phyloP scores from a whole-genome alignment of 2,888 invertebrate genomes.

The Phyllotreta cruciferae region DNA sequence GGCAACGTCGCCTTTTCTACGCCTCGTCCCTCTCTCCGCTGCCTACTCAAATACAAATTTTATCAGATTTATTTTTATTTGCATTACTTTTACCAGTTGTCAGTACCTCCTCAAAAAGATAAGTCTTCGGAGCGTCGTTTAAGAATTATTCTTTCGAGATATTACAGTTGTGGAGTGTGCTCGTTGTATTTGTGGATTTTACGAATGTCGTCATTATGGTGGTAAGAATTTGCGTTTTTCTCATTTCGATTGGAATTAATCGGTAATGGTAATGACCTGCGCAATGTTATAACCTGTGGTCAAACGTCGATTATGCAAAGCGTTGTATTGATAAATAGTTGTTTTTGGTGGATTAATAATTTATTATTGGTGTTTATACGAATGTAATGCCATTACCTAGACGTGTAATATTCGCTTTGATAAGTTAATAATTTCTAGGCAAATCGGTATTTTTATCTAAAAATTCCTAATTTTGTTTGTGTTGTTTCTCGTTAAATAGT shows the following conservation, averaged over 20 bases:
- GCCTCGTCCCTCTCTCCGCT: constrained; percentile 30
- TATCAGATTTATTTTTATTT: constrained; percentile 46
- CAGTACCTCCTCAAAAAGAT: constrained; percentile 46
- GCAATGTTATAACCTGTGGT: too few relatives aligned
- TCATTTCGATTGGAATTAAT: constrained; percentile 4
- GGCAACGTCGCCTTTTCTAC: constrained; percentile 26
- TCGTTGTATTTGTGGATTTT: neutral
- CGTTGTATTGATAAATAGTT: constrained; percentile 1
- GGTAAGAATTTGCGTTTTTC: constrained; percentile 5
- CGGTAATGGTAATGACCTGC: neutral
- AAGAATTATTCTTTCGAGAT: constrained; percentile 16
- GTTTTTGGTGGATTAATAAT: neutral
- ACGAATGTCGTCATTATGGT: neutral
- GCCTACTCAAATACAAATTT: constrained; percentile 43
- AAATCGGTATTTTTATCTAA: too few relatives aligned
- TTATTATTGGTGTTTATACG: too few relatives aligned
- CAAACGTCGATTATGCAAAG: neutral
- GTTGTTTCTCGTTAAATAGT: too few relatives aligned
- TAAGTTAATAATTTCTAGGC: too few relatives aligned
- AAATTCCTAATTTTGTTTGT: too few relatives aligned
- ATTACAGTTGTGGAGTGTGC: neutral
- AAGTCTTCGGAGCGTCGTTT: constrained; percentile 23
- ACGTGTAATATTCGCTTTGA: too few relatives aligned
- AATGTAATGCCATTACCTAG: too few relatives aligned
- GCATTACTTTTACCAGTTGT: constrained; percentile 38